These are phyloP conservation scores for Scyliorhinus canicula DNA, from an alignment of 2,797 vertebrate genomes.

Conservation along the genomic window DNA sequence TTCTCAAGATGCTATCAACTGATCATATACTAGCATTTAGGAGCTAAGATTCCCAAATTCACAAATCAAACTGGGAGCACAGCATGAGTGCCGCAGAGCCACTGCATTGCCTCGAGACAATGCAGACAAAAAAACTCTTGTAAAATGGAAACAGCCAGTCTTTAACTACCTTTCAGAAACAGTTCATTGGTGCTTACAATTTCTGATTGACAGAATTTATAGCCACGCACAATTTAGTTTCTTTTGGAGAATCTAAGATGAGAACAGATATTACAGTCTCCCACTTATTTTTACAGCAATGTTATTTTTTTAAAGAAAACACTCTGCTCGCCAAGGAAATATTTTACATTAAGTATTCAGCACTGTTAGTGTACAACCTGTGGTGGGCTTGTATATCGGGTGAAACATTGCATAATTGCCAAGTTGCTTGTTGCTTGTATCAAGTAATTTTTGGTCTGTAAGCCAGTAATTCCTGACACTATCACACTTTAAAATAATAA, in stretches of 20 bases:
- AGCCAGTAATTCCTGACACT: background rate
- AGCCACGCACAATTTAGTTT: no score
- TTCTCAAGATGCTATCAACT: slow-evolving; percentile 5
- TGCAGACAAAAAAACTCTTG: no score
- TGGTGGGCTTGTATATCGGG: background rate
- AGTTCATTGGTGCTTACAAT: background rate
- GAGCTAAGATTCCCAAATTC: background rate
- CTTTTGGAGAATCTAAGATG: background rate
- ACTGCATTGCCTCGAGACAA: background rate
- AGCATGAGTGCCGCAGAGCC: background rate
- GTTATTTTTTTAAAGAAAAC: background rate
- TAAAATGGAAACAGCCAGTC: background rate
- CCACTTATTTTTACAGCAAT: background rate
- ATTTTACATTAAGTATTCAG: background rate
- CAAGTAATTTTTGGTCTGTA: background rate
- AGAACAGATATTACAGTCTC: background rate
- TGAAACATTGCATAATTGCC: background rate
- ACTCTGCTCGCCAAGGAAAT: background rate
- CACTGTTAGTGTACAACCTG: background rate
- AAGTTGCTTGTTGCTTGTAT: background rate
- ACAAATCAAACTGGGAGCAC: background rate
- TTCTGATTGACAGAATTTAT: background rate
- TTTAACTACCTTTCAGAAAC: background rate
- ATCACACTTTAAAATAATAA: background rate
- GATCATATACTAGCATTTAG: background rate